Percentiles rank a stretch among this genome's conserved stretches.
phyloP scores from a whole-genome alignment of 2,888 invertebrate genomes.

The Zonitis immaculata region DNA sequence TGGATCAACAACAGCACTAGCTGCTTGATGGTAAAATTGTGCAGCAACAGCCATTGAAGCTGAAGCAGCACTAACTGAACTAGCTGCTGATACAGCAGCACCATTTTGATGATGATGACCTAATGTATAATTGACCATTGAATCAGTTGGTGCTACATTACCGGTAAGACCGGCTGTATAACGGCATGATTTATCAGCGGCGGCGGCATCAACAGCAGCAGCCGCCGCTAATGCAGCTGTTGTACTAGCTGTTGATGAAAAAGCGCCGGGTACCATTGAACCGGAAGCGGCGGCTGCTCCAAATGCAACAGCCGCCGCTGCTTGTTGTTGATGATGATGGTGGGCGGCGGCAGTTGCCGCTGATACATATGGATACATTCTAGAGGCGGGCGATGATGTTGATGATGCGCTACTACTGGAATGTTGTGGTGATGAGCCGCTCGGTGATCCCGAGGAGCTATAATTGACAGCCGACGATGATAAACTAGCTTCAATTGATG shows the following conservation, averaged over 20 bases:
- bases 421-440: constrained; percentile 66
- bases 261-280: constrained; percentile 59
- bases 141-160: constrained; percentile 63
- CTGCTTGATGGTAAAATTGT: constrained; percentile 86
- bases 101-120: constrained; percentile 68
- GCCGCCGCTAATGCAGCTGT: constrained; percentile 60
- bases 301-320: constrained; percentile 57
- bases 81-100: constrained; percentile 53
- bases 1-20: constrained; percentile 75
- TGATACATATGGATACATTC: constrained; percentile 92
- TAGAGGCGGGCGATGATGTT: constrained; percentile 61
- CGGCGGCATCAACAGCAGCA: constrained; percentile 61
- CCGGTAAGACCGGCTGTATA: constrained; percentile 64
- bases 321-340: constrained; percentile 69
- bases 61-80: constrained; percentile 68
- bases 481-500: constrained; percentile 70
- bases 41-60: constrained; percentile 63
- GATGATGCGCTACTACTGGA: constrained; percentile 56
- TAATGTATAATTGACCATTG: constrained; percentile 78
- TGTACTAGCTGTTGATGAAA: constrained; percentile 52
- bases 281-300: constrained; percentile 66
- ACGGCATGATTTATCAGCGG: constrained; percentile 76
- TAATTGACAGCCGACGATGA: constrained; percentile 60
- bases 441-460: constrained; percentile 58
- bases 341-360: constrained; percentile 58